A percentile compares a stretch with the other conserved stretches of the same genome.
These are phyloP conservation scores for Uromys caudimaculatus DNA, from an alignment of 2,797 vertebrate species.

Conservation along the genomic window DNA sequence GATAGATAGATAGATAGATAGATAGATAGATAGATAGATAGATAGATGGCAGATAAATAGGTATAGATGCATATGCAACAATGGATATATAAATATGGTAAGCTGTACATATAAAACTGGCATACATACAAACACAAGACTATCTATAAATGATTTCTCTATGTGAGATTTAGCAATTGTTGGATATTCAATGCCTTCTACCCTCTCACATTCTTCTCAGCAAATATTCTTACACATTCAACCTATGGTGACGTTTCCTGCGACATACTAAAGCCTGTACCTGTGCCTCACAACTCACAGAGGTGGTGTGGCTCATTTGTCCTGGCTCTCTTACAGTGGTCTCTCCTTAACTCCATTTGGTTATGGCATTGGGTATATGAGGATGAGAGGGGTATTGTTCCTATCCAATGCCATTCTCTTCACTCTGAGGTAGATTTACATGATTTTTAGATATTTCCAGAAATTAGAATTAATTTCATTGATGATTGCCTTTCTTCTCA, in stretches of 20 bases:
- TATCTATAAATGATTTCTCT: neutral
- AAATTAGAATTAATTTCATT: neutral
- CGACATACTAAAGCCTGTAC: neutral
- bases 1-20: too few species aligned
- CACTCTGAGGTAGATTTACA: neutral
- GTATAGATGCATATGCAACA: neutral
- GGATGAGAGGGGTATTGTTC: fast-evolving
- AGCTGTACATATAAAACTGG: neutral
- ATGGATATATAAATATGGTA: neutral
- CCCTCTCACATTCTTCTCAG: neutral
- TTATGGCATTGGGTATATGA: fast-evolving
- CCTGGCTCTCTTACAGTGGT: neutral
- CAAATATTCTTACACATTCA: neutral
- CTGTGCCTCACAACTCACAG: neutral
- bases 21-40: too few species aligned
- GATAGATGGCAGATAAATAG: too few species aligned
- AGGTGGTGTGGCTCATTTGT: neutral
- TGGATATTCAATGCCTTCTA: neutral
- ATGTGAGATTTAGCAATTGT: neutral
- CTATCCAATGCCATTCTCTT: neutral
- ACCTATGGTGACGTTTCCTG: neutral
- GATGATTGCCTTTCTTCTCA: neutral
- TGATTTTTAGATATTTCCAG: neutral
- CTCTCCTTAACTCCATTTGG: neutral
- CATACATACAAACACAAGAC: neutral